Base-by-base conservation (phyloP, 1,140 invertebrate species). In the Sitodiplosis mosellana region DNA sequence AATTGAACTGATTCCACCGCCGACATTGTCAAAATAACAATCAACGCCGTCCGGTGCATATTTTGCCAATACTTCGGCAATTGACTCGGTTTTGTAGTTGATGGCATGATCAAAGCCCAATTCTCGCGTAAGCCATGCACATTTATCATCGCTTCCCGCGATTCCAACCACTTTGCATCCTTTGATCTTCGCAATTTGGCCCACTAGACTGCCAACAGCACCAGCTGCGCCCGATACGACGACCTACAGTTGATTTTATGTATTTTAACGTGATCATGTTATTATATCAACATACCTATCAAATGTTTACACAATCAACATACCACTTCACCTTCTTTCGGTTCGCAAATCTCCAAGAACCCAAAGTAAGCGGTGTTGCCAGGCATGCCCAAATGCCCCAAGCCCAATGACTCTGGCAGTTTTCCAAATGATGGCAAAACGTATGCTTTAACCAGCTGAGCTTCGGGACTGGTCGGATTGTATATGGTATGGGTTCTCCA, bases 361-460 rank as follows among this genome's bases (percentile, higher is more conserved):
- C 80, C 82, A 60, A 83, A 83, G 58, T 81, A 83, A 0, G 81
- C 80, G 1, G 81, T 81, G 33, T 72, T 73, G n/a, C 65, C 65
- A 0, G 61, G 58, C 60, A 65, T 65, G 17, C 64, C 64, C 0
- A 65, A 52, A 7, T 54, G 56, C 19, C 64, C 62, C 1, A 64
- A 33, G 8, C 53, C 64, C 0, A 60, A 38, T 17, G 60, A 64
- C 6, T 46, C 33, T 1, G 66, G 52, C 6, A 66, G 45, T 1
- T 56, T 56, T 49, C 60, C 49, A 34, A 66, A 48, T 38, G 64
- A 56, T 0, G 63, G 63, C 18, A 65, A 37, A 22, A 60, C 58
- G 49, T 62, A 60, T 14, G 53, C 18, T 21, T 33, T 46, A 12
- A 49, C 47, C 11, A 15, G n/a, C 4, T 33, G 12, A 10, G 38